phyloP scores from a whole-genome alignment of 2,797 vertebrate genomes.

The Dendrocincla fuliginosa region DNA sequence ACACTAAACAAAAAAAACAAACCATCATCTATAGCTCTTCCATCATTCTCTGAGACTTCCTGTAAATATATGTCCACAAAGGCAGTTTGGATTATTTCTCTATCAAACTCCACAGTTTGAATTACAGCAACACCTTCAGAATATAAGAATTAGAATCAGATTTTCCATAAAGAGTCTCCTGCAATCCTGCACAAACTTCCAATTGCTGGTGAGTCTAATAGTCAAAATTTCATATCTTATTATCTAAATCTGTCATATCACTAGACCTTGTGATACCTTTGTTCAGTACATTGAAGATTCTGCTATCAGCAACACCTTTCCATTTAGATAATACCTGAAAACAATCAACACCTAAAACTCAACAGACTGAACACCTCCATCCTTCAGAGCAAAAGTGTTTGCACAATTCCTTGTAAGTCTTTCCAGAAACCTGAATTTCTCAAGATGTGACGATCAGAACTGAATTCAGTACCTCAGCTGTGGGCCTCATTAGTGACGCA shows the following conservation, averaged over 20 bases:
- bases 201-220: neutral
- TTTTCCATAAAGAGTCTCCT: neutral
- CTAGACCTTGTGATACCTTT: neutral
- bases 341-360: neutral
- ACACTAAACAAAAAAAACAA: neutral
- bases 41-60: neutral
- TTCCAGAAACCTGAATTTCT: neutral
- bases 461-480: neutral
- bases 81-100: neutral
- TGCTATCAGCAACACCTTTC: neutral
- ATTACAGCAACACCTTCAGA: neutral
- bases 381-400: neutral
- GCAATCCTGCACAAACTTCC: neutral
- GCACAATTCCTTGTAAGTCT: neutral
- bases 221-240: neutral
- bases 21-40: neutral
- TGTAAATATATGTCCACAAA: neutral
- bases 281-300: neutral
- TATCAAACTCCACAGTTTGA: neutral
- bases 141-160: neutral
- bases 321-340: neutral
- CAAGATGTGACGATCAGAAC: neutral
- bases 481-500: neutral
- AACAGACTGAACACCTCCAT: neutral
- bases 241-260: neutral